These are phyloP conservation scores for Phaetusa simplex DNA, from an alignment of 2,113 vertebrate genomes.

Conservation along the genomic window DNA sequence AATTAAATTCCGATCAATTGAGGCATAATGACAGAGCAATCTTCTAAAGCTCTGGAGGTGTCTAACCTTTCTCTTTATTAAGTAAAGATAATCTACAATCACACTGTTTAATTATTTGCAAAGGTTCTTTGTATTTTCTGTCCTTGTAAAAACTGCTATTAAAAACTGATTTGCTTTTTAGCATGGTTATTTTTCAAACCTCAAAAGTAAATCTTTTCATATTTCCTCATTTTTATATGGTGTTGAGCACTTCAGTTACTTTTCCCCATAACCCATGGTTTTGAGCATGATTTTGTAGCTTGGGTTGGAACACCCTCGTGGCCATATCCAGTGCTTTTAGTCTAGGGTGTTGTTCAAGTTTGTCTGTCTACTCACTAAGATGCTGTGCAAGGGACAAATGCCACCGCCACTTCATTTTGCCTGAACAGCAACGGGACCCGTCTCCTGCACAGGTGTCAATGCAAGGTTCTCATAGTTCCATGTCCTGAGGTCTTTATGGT, in stretches of 20 bases:
- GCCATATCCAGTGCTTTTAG: not conserved
- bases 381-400: not conserved
- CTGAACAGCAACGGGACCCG: not conserved
- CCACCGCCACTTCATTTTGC: not conserved
- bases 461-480: fast-evolving
- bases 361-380: not conserved
- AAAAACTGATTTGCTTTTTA: not conserved
- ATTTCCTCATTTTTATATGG: not conserved
- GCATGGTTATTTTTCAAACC: not conserved
- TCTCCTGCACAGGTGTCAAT: fast-evolving
- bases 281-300: not conserved
- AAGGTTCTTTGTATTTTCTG: not conserved
- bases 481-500: not conserved
- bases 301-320: not conserved
- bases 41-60: constrained; percentile 31
- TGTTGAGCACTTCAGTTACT: not conserved
- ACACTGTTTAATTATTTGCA: constrained; percentile 16
- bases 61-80: constrained; percentile 49
- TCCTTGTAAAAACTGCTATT: not conserved
- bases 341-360: not conserved
- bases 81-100: constrained; percentile 28
- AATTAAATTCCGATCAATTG: constrained; percentile 62
- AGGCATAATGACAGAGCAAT: constrained; percentile 1
- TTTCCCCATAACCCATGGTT: not conserved
- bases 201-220: not conserved